phyloP scores from a whole-genome alignment of 2,797 vertebrate species.

The Heteromormyrus szaboi region DNA sequence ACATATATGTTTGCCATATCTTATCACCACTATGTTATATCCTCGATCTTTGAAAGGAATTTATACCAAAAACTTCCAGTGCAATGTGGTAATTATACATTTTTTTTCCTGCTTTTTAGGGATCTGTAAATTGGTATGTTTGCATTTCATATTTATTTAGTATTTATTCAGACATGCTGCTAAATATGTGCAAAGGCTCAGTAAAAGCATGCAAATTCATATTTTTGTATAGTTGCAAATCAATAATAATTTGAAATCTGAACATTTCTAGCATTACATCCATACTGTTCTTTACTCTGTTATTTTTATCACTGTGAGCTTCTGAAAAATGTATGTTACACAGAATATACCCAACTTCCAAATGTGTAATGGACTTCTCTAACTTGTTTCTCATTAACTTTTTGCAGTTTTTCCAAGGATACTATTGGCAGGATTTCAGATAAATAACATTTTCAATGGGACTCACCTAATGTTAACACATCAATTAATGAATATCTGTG shows the following conservation, averaged over 20 bases:
- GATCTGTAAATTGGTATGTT: conserved; percentile 19
- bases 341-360: not conserved
- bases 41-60: conserved; percentile 13
- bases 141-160: conserved; percentile 1
- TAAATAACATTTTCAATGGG: not conserved
- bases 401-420: not conserved
- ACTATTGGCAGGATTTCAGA: not conserved
- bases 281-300: not conserved
- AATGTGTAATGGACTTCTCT: not conserved
- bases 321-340: not conserved
- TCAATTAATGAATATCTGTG: conserved; percentile 1
- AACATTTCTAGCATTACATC: conserved; percentile 9
- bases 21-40: not conserved
- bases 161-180: conserved; percentile 13
- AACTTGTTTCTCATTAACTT: not conserved
- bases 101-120: conserved; percentile 14
- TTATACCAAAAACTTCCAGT: conserved; percentile 19
- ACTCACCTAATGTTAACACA: not conserved
- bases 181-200: not conserved
- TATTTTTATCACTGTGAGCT: conserved; percentile 5
- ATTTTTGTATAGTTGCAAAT: not conserved
- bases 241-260: conserved; percentile 7
- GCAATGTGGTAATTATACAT: conserved; percentile 20
- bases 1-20: not conserved
- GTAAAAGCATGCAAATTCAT: not conserved